Percentiles rank a stretch among this genome's conserved stretches.
Evolutionary conservation across 2,113 vertebrate genomes (phyloP).

Genomic region (Lophotis ruficrista): DNA sequence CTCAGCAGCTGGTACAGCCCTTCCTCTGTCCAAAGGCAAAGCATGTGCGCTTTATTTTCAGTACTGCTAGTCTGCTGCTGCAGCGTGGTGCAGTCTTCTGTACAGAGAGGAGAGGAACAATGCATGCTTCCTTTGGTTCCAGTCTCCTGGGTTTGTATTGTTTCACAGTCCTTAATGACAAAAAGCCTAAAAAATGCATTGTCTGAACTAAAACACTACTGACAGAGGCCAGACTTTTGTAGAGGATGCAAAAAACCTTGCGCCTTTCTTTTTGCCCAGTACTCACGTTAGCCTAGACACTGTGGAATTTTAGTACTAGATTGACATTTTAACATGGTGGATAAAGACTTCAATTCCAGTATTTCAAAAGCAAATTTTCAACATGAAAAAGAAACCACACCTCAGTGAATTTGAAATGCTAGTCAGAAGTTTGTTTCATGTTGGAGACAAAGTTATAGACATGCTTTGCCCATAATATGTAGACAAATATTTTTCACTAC

Average conservation of each 20-base stretch:
- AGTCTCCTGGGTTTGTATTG: background rate
- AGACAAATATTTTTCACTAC: background rate
- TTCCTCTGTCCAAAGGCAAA: background rate
- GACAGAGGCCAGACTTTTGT: background rate
- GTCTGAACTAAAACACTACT: background rate
- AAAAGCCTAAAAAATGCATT: background rate
- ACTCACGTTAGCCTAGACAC: background rate
- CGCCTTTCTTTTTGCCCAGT: background rate
- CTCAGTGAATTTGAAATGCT: background rate
- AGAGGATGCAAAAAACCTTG: background rate
- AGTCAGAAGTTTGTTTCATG: background rate
- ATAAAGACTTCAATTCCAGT: background rate
- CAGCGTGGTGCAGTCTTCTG: background rate
- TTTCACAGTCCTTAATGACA: background rate
- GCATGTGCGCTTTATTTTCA: background rate
- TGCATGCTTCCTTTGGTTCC: background rate
- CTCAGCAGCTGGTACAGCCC: background rate
- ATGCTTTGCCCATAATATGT: background rate
- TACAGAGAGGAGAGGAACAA: background rate
- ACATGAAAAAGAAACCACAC: background rate
- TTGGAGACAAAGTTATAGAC: background rate
- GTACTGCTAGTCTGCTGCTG: background rate
- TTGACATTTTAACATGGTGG: background rate
- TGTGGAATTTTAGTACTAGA: background rate
- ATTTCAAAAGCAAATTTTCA: background rate